A percentile compares a stretch with the other conserved stretches of the same genome.
These are phyloP conservation scores for Melanargia galathea DNA, from an alignment of 2,888 invertebrate genomes.

Conservation along the genomic window DNA sequence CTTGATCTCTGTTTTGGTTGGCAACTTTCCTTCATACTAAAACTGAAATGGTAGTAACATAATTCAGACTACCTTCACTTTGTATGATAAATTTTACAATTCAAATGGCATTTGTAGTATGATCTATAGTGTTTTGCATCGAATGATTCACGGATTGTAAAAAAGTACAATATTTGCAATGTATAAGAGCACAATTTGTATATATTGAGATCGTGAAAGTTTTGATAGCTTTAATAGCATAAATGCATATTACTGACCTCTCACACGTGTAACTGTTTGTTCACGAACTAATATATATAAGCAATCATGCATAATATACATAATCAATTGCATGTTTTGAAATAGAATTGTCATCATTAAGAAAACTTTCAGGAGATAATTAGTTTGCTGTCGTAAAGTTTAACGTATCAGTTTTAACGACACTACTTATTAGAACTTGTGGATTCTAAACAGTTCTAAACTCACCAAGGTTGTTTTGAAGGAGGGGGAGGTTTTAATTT, in stretches of 20 bases:
- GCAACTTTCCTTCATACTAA: slow-evolving; percentile 17
- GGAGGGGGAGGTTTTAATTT: slow-evolving; percentile 8
- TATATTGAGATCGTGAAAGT: slow-evolving; percentile 2
- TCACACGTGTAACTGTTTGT: slow-evolving; percentile 1
- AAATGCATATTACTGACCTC: slow-evolving; percentile 8
- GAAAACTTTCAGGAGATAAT: slow-evolving; percentile 2
- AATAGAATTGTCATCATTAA: not conserved
- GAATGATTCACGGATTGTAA: not conserved
- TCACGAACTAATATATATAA: not conserved
- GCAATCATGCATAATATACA: not conserved
- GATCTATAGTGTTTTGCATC: slow-evolving; percentile 9
- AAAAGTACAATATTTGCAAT: slow-evolving; percentile 5
- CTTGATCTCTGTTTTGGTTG: slow-evolving; percentile 37
- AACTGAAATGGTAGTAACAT: slow-evolving; percentile 24
- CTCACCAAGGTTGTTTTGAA: not conserved
- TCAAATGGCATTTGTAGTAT: slow-evolving; percentile 1
- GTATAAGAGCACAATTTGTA: slow-evolving; percentile 5
- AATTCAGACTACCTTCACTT: slow-evolving; percentile 21
- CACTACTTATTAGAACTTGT: slow-evolving; percentile 3
- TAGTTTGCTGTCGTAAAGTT: not conserved
- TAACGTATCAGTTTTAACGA: not conserved
- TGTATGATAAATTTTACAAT: slow-evolving; percentile 10
- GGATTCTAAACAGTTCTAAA: not conserved
- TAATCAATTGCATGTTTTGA: not conserved
- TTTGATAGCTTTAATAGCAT: not conserved